Evolutionary conservation across 2,797 vertebrate species (phyloP).

Genomic region (Lutjanus campechanus): DNA sequence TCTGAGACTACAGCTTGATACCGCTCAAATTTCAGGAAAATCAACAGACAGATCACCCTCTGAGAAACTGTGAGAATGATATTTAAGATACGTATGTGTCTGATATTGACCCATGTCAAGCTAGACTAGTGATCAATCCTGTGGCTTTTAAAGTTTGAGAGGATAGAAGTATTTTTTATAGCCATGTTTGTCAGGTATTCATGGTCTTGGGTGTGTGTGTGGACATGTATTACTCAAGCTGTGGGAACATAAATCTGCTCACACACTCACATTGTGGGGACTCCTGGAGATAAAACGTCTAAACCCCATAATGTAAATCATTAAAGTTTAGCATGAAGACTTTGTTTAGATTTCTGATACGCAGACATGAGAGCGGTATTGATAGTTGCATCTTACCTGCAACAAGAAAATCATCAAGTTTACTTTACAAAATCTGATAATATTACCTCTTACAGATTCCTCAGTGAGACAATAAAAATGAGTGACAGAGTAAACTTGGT

Average conservation of each 20-base stretch:
- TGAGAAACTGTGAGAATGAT: conserved; percentile 14
- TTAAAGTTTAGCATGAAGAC: background rate
- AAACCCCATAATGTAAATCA: background rate
- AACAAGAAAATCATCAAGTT: no score
- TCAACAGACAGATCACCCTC: conserved; percentile 3
- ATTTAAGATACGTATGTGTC: conserved; percentile 13
- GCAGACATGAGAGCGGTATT: no score
- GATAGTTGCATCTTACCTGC: no score
- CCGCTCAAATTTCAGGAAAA: conserved; percentile 4
- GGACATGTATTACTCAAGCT: background rate
- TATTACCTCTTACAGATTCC: no score
- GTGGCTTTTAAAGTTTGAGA: conserved; percentile 34
- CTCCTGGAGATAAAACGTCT: background rate
- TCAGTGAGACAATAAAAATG: background rate
- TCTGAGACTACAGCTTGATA: background rate
- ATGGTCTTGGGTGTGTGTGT: background rate
- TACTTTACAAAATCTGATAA: no score
- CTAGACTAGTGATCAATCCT: conserved; percentile 24
- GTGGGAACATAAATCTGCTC: background rate
- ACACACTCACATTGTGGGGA: background rate
- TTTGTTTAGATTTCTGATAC: background rate
- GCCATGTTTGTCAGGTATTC: background rate
- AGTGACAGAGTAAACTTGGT: background rate
- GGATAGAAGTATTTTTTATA: conserved; percentile 6
- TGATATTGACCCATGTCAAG: conserved; percentile 27